Evolutionary conservation across 2,797 vertebrate genomes (phyloP).

Genomic region (Falco columbarius): DNA sequence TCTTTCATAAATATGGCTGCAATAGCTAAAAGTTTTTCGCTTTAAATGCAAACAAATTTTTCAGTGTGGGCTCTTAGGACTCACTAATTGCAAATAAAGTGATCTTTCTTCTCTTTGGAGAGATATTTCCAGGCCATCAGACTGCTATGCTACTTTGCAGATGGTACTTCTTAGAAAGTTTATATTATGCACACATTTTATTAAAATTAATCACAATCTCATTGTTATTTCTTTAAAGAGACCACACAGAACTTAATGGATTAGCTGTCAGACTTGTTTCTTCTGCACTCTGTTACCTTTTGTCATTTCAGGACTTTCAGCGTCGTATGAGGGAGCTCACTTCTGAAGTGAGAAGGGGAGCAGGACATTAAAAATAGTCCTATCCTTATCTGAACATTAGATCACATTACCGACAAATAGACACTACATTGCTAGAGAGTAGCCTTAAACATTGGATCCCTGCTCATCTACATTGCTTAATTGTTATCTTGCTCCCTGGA

Average conservation of each 20-base stretch:
- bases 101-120: not conserved
- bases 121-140: not conserved
- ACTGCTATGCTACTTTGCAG: not conserved
- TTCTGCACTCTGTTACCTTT: not conserved
- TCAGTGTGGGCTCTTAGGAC: not conserved
- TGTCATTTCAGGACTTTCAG: not conserved
- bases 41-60: not conserved
- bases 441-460: not conserved
- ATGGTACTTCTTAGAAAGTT: not conserved
- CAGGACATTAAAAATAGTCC: not conserved
- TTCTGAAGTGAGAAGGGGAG: not conserved
- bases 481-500: not conserved
- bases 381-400: not conserved
- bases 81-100: not conserved
- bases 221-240: constrained; percentile 20
- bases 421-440: not conserved
- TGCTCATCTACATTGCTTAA: not conserved
- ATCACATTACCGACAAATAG: not conserved
- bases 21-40: not conserved
- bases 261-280: not conserved
- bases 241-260: not conserved
- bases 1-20: not conserved
- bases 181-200: not conserved
- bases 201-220: constrained; percentile 6
- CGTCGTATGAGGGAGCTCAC: not conserved